phyloP scores from a whole-genome alignment of 2,888 invertebrate genomes.

The Opisthograptis luteolata region DNA sequence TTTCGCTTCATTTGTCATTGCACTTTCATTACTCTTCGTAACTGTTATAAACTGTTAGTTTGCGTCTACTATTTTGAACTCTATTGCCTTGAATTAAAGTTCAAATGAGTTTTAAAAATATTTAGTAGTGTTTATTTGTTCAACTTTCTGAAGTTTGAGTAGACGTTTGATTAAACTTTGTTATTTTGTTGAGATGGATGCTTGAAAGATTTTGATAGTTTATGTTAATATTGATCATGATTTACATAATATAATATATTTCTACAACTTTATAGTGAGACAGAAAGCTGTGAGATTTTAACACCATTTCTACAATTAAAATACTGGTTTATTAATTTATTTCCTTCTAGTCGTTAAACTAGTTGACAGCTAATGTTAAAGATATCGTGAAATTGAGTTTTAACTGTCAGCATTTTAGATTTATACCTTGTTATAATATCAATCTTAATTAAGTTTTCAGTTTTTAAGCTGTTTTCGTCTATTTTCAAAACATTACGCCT shows the following conservation, averaged over 20 bases:
- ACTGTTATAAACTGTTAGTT: slow-evolving; percentile 34
- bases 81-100: slow-evolving; percentile 2
- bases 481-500: slow-evolving; percentile 6
- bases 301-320: too few relatives aligned
- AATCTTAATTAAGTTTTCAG: too few relatives aligned
- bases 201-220: not conserved
- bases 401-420: too few relatives aligned
- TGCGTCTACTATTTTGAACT: slow-evolving; percentile 12
- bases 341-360: too few relatives aligned
- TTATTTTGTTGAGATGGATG: not conserved
- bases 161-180: slow-evolving; percentile 5
- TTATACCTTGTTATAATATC: too few relatives aligned
- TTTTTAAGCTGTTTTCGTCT: not conserved
- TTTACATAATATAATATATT: too few relatives aligned
- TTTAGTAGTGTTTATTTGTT: slow-evolving; percentile 16
- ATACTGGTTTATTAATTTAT: too few relatives aligned
- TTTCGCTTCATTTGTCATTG: slow-evolving; percentile 52
- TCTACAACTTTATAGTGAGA: too few relatives aligned
- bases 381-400: too few relatives aligned
- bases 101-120: not conserved
- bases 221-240: too few relatives aligned
- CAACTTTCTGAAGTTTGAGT: slow-evolving; percentile 18
- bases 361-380: too few relatives aligned
- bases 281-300: too few relatives aligned
- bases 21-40: slow-evolving; percentile 54